Evolutionary conservation across 2,888 invertebrate species (phyloP).

Genomic region (Venustoraphidia nigricollis): DNA sequence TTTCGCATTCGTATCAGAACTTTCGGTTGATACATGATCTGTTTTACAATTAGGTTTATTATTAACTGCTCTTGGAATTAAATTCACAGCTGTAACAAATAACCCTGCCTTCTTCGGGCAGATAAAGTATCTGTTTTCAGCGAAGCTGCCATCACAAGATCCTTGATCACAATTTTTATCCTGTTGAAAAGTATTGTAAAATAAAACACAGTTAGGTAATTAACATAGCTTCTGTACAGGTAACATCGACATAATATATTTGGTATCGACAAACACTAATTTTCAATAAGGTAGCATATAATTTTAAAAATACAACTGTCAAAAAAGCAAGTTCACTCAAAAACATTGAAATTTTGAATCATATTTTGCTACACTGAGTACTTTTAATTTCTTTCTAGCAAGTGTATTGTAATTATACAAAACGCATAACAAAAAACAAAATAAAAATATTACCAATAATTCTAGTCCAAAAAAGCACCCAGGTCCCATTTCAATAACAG

Average conservation of each 20-base stretch:
- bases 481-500: constrained; percentile 32
- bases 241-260: too few relatives aligned
- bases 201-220: background rate
- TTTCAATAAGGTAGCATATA: too few relatives aligned
- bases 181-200: background rate
- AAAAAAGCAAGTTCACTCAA: background rate
- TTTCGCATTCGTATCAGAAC: background rate
- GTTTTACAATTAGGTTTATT: background rate
- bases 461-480: constrained; percentile 40
- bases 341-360: too few relatives aligned
- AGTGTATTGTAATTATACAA: constrained; percentile 1
- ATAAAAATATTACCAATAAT: constrained; percentile 31
- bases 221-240: background rate
- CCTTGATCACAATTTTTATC: background rate
- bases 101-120: background rate
- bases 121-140: background rate
- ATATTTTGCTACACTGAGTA: too few relatives aligned
- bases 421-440: constrained; percentile 1
- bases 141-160: background rate
- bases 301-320: background rate
- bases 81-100: background rate
- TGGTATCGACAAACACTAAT: too few relatives aligned
- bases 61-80: background rate
- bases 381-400: too few relatives aligned
- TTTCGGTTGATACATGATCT: background rate